Evolutionary conservation across 2,888 invertebrate genomes (phyloP), one percentile per base, ranked within the genome.

Genomic region (Octonoba sinensis): DNA sequence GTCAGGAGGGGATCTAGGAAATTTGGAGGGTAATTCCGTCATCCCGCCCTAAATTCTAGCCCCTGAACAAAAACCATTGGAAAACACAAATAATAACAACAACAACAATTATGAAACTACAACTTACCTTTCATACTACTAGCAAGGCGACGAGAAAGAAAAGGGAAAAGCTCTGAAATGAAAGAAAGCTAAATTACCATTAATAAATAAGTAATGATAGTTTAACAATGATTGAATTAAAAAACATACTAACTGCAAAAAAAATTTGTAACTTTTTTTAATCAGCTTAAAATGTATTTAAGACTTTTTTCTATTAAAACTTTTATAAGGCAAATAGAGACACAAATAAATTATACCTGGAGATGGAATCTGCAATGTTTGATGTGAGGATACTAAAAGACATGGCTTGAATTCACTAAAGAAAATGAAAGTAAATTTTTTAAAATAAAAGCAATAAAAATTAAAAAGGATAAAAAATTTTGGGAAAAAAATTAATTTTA

Each of bases 131-230:
- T 87, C 82, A 86, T 85, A 27, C 86, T 86, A 20, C 88, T 87
- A 46, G 88, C 89, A 81, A 90, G 86, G 70, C 89, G 91, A 83
- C 93, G 93, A 84, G 94, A 94, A 83, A 96, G 90, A 89, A 93
- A 94, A 54, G 96, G 96, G 89, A 95, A 96, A 84, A 96, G 91
- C 86, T 93, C 92, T 88, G 86, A 51, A 69, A 62, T 57, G 16
- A 60, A 60, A 24, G 16, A 60, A 60, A 60, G 12, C 13, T 15
- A 66, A 13, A 75, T 47, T 56, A 22, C 1, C n/a, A 62, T 49
- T 24, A 15, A 16, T 2, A 60, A 11, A 8, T 15, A 27, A 49
- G 0, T 49, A 20, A 51, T 15, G n/a, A 1, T 51, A n/a, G n/a
- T 22, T n/a, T 46, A 65, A 11, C 46, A 46, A n/a, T 46, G 20